phyloP scores from a whole-genome alignment of 2,113 vertebrate genomes.

The Emydocephalus ijimae region DNA sequence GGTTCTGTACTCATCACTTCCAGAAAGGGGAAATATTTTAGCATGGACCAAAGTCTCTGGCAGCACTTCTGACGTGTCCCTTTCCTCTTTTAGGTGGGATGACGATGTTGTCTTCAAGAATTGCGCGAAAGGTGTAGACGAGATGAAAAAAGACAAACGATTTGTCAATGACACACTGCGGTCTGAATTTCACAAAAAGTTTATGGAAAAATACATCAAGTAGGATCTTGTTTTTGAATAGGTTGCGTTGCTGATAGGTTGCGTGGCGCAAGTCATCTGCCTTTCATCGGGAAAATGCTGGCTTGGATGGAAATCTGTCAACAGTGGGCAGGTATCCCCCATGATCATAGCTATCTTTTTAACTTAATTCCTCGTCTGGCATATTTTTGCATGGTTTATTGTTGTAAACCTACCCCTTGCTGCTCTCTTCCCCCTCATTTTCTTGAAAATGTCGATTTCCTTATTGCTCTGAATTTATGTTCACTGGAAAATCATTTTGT shows the following conservation, averaged over 20 bases:
- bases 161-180: conserved; percentile 95
- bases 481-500: conserved; percentile 1
- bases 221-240: conserved; percentile 65
- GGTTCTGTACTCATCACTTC: background rate
- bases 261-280: background rate
- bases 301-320: conserved; percentile 21
- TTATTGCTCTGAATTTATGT: background rate
- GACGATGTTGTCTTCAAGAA: conserved; percentile 99
- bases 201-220: conserved; percentile 99
- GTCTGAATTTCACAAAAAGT: conserved; percentile 88
- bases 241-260: conserved; percentile 48
- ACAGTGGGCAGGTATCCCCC: conserved; percentile 33
- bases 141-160: conserved; percentile 92
- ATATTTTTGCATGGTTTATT: conserved; percentile 41
- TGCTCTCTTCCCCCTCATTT: conserved; percentile 12
- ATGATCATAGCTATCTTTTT: conserved; percentile 20
- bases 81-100: conserved; percentile 83
- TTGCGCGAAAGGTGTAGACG: conserved; percentile 95
- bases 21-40: background rate
- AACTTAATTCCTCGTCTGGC: conserved; percentile 28
- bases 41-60: background rate
- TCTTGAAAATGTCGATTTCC: conserved; percentile 26
- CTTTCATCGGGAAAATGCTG: conserved; percentile 6
- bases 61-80: background rate
- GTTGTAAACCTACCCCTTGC: conserved; percentile 35